Percentiles rank a stretch among this genome's conserved stretches.
Evolutionary conservation across 1,140 invertebrate species (phyloP).

Genomic region (Chironomus striatipennis): DNA sequence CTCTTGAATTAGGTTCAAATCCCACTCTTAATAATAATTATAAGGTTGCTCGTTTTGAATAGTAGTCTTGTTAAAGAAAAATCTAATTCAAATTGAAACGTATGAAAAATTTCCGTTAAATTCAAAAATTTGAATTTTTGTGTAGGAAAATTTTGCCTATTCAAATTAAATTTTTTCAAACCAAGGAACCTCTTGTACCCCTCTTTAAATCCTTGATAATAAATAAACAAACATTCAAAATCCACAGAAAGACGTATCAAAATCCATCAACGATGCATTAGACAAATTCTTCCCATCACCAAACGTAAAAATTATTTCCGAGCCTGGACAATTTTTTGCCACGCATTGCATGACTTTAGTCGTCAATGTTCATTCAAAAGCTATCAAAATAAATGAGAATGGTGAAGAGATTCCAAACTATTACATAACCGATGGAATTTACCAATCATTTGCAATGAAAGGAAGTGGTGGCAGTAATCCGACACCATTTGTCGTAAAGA

Average conservation of each 20-base stretch:
- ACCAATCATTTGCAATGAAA: not conserved
- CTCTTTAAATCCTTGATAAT: too few species aligned
- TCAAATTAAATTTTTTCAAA: too few species aligned
- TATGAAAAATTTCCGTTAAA: too few species aligned
- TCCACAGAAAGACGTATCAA: constrained; percentile 40
- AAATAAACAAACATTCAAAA: too few species aligned
- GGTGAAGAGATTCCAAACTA: not conserved
- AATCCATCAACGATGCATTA: constrained; percentile 52
- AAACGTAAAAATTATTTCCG: constrained; percentile 68
- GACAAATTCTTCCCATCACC: constrained; percentile 61
- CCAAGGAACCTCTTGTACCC: too few species aligned
- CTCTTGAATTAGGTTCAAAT: too few species aligned
- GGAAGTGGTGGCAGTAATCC: not conserved
- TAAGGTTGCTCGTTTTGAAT: too few species aligned
- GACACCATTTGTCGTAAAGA: not conserved
- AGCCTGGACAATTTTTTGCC: constrained; percentile 77
- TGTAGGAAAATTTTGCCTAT: too few species aligned
- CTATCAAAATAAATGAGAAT: not conserved
- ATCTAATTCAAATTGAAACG: too few species aligned
- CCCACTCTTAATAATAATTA: too few species aligned
- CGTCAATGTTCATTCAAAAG: constrained; percentile 69
- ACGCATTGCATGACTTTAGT: constrained; percentile 74
- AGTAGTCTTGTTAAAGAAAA: too few species aligned
- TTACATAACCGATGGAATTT: constrained; percentile 1
- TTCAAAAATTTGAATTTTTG: too few species aligned